phyloP scores from a whole-genome alignment of 2,888 invertebrate species.

The Lasioglossum zephyrum region DNA sequence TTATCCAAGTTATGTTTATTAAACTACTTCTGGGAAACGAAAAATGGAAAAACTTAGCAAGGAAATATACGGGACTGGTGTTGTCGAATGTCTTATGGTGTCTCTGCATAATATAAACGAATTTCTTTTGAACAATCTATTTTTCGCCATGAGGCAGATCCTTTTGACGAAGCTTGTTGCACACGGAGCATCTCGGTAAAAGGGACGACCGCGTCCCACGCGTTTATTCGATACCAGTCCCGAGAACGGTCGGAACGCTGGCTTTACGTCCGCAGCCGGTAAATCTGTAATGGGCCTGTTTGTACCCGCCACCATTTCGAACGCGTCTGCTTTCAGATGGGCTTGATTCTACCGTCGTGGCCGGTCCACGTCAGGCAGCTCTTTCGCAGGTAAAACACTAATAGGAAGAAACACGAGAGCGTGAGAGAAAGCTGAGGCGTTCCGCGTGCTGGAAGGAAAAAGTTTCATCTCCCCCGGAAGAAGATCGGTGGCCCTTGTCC shows the following conservation, averaged over 20 bases:
- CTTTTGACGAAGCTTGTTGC: not conserved
- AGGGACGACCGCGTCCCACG: not conserved
- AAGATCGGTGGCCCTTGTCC: not conserved
- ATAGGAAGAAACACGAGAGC: not conserved
- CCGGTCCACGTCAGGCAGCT: conserved; percentile 52
- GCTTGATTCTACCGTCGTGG: conserved; percentile 69
- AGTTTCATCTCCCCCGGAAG: not conserved
- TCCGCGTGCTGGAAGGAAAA: not conserved
- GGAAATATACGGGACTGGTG: not conserved
- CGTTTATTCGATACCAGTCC: not conserved
- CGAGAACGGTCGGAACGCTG: not conserved
- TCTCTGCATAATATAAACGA: not conserved
- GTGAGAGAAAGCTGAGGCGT: not conserved
- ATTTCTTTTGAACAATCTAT: not conserved
- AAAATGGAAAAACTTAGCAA: not conserved
- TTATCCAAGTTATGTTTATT: not conserved
- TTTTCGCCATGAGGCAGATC: not conserved
- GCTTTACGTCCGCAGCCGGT: not conserved
- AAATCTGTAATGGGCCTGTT: not conserved
- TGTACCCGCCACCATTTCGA: conserved; percentile 1
- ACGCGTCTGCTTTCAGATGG: conserved; percentile 71
- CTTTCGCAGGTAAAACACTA: conserved; percentile 30
- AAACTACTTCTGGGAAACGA: not conserved
- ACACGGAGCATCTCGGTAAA: not conserved
- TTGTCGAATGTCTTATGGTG: not conserved